Conservation (phyloP, 2,113 vertebrate species). For the Sylvia atricapilla region DNA sequence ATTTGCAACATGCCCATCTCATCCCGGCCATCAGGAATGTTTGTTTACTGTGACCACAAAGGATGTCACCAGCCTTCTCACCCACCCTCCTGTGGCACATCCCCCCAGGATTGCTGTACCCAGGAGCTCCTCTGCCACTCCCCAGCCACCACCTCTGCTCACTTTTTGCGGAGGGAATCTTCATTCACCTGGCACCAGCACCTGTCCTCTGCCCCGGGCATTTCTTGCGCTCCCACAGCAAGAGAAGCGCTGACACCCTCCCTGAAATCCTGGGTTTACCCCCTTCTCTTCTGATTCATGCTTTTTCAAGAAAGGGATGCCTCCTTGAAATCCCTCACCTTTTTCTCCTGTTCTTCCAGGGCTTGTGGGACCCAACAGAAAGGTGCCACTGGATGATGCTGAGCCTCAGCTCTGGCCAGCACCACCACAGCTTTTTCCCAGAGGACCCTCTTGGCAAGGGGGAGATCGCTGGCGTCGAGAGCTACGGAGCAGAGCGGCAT, state of each 20-base stretch:
- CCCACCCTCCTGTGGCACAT: accelerated
- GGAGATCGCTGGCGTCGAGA: neutral
- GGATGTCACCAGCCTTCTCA: neutral
- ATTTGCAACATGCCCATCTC: neutral
- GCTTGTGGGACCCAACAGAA: neutral
- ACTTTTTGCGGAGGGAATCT: neutral
- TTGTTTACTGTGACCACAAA: neutral
- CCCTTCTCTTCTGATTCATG: neutral
- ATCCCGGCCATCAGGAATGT: neutral
- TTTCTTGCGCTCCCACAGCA: neutral
- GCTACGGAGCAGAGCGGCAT: neutral
- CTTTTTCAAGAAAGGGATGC: neutral
- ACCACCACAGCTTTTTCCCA: neutral
- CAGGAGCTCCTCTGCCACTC: neutral
- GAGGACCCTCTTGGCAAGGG: neutral
- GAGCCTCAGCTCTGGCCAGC: neutral
- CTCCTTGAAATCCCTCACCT: neutral
- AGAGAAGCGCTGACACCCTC: accelerated
- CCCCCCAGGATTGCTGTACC: neutral
- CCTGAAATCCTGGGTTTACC: neutral
- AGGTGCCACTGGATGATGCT: neutral
- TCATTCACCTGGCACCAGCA: neutral
- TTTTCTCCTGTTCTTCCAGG: neutral
- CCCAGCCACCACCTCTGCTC: neutral
- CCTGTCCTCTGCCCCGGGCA: neutral